These are phyloP conservation scores for Mandrillus leucophaeus DNA, from an alignment of 2,113 vertebrate species.

Conservation along the genomic window DNA sequence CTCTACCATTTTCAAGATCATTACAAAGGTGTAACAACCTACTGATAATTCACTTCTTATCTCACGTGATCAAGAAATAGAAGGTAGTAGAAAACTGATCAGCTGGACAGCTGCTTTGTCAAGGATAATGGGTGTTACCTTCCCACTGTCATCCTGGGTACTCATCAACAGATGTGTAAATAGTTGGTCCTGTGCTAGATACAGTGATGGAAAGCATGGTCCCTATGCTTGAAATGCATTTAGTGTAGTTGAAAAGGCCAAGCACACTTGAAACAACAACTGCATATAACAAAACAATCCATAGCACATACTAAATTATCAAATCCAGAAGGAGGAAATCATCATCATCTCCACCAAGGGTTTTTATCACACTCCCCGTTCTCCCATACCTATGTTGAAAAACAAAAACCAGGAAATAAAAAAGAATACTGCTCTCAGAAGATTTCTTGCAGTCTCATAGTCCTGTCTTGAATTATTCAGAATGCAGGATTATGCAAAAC, in stretches of 20 bases:
- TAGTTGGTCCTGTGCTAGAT: background rate
- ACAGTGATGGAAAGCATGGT: background rate
- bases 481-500: background rate
- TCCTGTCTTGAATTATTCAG: background rate
- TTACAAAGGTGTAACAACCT: background rate
- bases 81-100: background rate
- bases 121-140: background rate
- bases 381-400: background rate
- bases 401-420: background rate
- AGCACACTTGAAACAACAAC: background rate
- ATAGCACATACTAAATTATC: background rate
- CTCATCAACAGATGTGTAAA: background rate
- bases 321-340: background rate
- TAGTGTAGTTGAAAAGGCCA: background rate
- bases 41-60: background rate
- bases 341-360: background rate
- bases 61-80: background rate
- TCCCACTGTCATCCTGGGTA: background rate
- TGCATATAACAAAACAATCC: background rate
- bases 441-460: background rate
- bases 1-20: background rate
- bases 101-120: background rate
- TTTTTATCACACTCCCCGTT: background rate
- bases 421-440: background rate
- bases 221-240: background rate